Percentiles rank a stretch among this genome's conserved stretches.
phyloP scores from a whole-genome alignment of 2,888 invertebrate genomes.

The Pinctada fucata region DNA sequence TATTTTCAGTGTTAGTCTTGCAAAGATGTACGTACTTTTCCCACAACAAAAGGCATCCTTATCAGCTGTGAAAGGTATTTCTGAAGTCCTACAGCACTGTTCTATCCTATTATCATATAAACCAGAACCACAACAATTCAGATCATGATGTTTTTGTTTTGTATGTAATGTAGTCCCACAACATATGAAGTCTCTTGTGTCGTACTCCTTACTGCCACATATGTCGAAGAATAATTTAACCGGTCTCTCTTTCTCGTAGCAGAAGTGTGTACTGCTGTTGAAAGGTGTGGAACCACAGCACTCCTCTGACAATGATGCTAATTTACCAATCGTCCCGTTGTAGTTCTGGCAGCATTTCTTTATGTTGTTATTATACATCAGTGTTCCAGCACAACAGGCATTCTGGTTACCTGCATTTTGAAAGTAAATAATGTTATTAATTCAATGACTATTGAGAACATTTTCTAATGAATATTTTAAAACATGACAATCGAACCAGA shows the following conservation, averaged over 20 bases:
- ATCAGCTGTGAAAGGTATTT: not conserved
- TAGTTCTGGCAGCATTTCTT: not conserved
- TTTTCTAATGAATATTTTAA: too few species aligned
- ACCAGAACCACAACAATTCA: not conserved
- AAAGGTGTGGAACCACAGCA: not conserved
- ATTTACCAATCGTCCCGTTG: not conserved
- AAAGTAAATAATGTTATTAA: too few species aligned
- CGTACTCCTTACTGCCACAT: not conserved
- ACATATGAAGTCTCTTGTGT: not conserved
- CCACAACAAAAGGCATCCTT: not conserved
- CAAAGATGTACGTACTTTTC: not conserved
- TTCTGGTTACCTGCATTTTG: not conserved
- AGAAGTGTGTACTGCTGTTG: not conserved
- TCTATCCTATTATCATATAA: not conserved
- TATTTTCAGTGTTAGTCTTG: too few species aligned
- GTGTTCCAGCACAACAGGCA: not conserved
- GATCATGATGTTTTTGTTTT: not conserved
- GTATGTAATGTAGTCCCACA: not conserved
- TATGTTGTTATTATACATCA: not conserved
- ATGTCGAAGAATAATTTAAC: not conserved
- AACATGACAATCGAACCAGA: too few species aligned
- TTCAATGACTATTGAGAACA: too few species aligned
- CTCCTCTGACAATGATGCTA: not conserved
- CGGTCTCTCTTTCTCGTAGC: not conserved
- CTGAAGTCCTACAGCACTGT: not conserved